Evolutionary conservation across 1,140 invertebrate species (phyloP), one percentile per base, ranked within the genome.

Genomic region (Drosophila sproati): DNA sequence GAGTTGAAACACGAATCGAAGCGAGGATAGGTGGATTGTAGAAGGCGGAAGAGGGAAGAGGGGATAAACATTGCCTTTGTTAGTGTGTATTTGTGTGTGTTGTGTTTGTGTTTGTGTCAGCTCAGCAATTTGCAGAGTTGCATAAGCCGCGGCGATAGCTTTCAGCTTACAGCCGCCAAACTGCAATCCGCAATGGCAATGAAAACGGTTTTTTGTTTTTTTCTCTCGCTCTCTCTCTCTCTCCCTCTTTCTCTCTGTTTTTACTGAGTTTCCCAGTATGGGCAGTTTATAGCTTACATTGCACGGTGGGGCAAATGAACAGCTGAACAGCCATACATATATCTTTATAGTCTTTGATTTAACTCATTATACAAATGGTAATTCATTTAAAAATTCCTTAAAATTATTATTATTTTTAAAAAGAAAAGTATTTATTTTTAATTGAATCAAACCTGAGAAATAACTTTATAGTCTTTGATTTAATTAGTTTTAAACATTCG

Each of bases 91-190:
- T 20, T 20, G 20, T 20, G 20, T 20, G 20, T 20, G 20, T 20
- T 20, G 20, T 20, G 20, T 20, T 62, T 66, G 62, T 64, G 51
- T 29, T 12, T 54, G 60, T 67, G 55, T 8, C 56, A 73, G 71
- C 55, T 74, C 54, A 63, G 41, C 76, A 66, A 74, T 71, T 78
- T 74, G 76, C 73, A 54, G 54, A 64, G 60, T 78, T 78, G 76
- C 76, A 78, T 75, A 78, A 78, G 67, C 66, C 10, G 32, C 29
- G 20, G 41, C 64, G 56, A 73, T 61, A 61, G 56, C 64, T 69
- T 8, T 29, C 34, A 60, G 64, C 54, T 73, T 69, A 73, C 50
- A 69, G 71, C 56, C 64, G 64, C 64, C 71, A 73, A 73, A 73
- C 63, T 73, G 70, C 70, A 73, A 73, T 68, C 12, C 39, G 64